These are phyloP conservation scores for Strigamia crassipes DNA, from an alignment of 2,888 invertebrate genomes.

Conservation along the genomic window DNA sequence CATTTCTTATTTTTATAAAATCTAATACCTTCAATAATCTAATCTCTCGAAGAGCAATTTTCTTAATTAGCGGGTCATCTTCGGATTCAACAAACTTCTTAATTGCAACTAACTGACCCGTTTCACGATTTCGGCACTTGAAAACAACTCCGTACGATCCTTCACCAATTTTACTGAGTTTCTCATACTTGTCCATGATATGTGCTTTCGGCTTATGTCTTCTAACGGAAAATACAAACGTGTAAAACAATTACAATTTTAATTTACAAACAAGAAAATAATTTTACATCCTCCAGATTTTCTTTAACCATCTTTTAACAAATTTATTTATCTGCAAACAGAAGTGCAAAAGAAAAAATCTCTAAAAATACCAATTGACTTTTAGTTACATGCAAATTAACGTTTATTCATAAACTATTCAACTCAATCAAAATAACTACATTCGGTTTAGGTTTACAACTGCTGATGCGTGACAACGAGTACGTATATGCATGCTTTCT, in stretches of 20 bases:
- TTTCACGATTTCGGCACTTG: constrained; percentile 93
- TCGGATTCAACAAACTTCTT: constrained; percentile 97
- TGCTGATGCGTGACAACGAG: background rate
- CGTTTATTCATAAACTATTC: too few relatives aligned
- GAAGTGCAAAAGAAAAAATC: background rate
- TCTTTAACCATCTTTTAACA: background rate
- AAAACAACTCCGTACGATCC: constrained; percentile 95
- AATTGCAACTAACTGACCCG: constrained; percentile 91
- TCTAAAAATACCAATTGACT: background rate
- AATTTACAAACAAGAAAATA: background rate
- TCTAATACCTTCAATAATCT: constrained; percentile 82
- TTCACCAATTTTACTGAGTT: constrained; percentile 90
- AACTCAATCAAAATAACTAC: too few relatives aligned
- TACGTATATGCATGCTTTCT: background rate
- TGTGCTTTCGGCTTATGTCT: constrained; percentile 48
- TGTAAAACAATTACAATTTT: constrained; percentile 4
- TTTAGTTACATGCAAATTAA: too few relatives aligned
- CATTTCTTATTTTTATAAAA: too few relatives aligned
- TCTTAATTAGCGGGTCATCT: constrained; percentile 93
- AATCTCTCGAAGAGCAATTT: constrained; percentile 93
- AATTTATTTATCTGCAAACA: background rate
- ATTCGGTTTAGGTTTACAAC: background rate
- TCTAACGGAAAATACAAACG: constrained; percentile 23
- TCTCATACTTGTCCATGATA: constrained; percentile 71
- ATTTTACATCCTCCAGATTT: background rate